Percentiles rank a stretch among this genome's conserved stretches.
Evolutionary conservation across 2,113 vertebrate genomes (phyloP).

Genomic region (Salvelinus alpinus): DNA sequence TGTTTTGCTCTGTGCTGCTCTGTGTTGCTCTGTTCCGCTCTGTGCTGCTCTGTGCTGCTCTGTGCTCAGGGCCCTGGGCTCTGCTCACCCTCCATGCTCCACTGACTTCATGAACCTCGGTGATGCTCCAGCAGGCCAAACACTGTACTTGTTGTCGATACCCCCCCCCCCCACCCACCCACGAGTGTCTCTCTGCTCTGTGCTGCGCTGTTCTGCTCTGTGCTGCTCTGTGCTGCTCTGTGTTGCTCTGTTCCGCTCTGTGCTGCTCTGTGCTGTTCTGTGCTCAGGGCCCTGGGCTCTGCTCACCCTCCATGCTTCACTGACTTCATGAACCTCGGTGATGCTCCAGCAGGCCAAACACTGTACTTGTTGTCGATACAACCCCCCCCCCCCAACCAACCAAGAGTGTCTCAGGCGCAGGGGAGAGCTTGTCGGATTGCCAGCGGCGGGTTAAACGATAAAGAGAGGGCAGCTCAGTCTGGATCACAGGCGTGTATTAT

Average conservation of each 20-base stretch:
- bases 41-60: slow-evolving; percentile 37
- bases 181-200: slow-evolving; percentile 29
- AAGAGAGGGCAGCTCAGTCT: slow-evolving; percentile 64
- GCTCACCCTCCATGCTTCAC: slow-evolving; percentile 67
- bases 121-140: slow-evolving; percentile 66
- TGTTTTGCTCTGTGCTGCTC: no score
- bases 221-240: slow-evolving; percentile 2
- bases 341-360: slow-evolving; percentile 66
- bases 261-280: slow-evolving; percentile 29
- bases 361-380: slow-evolving; percentile 61
- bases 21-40: no score
- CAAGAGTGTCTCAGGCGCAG: slow-evolving; percentile 39
- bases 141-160: slow-evolving; percentile 62
- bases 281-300: slow-evolving; percentile 67
- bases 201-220: no score
- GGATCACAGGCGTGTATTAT: slow-evolving; percentile 71
- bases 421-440: slow-evolving; percentile 62
- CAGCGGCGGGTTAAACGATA: slow-evolving; percentile 74
- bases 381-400: slow-evolving; percentile 26
- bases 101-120: slow-evolving; percentile 63
- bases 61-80: slow-evolving; percentile 65
- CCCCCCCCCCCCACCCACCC: slow-evolving; percentile 20
- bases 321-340: slow-evolving; percentile 62
- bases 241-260: no score
- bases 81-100: slow-evolving; percentile 67